These are phyloP conservation scores for Nerophis lumbriciformis DNA, from an alignment of 2,113 vertebrate genomes.

Conservation along the genomic window DNA sequence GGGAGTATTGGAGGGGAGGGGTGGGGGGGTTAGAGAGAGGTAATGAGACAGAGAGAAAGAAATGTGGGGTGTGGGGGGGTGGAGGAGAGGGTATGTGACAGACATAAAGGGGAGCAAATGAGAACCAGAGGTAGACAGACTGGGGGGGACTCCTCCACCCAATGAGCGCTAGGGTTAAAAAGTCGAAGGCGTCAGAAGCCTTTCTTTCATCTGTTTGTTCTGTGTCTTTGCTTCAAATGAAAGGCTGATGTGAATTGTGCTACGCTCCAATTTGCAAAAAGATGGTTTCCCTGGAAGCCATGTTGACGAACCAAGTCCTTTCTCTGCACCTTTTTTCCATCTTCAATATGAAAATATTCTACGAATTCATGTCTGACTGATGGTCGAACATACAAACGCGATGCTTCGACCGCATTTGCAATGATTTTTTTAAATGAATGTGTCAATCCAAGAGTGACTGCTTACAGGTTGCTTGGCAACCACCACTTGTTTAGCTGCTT, in stretches of 20 bases:
- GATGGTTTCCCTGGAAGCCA: slow-evolving; percentile 13
- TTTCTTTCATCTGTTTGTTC: slow-evolving; percentile 42
- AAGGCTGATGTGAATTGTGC: slow-evolving; percentile 42
- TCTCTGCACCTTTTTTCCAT: slow-evolving; percentile 22
- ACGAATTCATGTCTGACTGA: slow-evolving; percentile 7
- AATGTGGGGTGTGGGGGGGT: not conserved
- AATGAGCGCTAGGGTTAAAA: slow-evolving; percentile 55
- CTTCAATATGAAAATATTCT: slow-evolving; percentile 9
- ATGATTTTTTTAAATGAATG: slow-evolving; percentile 27
- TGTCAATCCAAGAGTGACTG: slow-evolving; percentile 14
- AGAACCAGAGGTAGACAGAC: slow-evolving; percentile 15
- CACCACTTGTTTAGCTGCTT: slow-evolving; percentile 29
- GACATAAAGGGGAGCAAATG: slow-evolving; percentile 31
- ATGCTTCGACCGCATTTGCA: slow-evolving; percentile 21
- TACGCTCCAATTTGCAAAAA: slow-evolving; percentile 17
- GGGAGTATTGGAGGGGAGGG: not conserved
- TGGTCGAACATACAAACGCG: slow-evolving; percentile 15
- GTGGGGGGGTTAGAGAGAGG: slow-evolving; percentile 7
- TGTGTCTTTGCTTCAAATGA: slow-evolving; percentile 34
- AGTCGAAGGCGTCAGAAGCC: slow-evolving; percentile 55
- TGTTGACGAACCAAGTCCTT: slow-evolving; percentile 1
- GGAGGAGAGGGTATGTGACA: slow-evolving; percentile 12
- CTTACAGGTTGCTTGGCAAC: slow-evolving; percentile 44
- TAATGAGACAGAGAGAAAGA: slow-evolving; percentile 52
- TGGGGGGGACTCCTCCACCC: slow-evolving; percentile 21